Percentiles rank a stretch among this genome's conserved stretches.
phyloP scores from a whole-genome alignment of 2,113 vertebrate genomes.

The Spilogale gracilis region DNA sequence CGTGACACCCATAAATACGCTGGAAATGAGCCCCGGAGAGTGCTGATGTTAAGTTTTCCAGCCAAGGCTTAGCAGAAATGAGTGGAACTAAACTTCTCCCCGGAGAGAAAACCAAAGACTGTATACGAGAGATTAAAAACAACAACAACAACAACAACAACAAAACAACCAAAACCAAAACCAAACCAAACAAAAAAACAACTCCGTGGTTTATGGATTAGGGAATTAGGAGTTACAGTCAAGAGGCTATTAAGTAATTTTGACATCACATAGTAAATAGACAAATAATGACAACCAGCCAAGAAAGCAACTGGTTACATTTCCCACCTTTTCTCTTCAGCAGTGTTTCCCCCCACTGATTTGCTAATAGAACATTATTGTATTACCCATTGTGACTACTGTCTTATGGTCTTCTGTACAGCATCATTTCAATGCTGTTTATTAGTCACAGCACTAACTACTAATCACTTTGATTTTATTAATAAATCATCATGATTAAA shows the following conservation, averaged over 20 bases:
- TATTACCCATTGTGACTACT: background rate
- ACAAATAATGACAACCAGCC: background rate
- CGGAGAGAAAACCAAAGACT: background rate
- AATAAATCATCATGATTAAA: background rate
- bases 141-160: background rate
- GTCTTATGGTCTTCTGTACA: background rate
- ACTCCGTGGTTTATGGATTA: background rate
- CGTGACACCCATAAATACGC: background rate
- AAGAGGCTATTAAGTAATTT: background rate
- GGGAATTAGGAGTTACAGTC: background rate
- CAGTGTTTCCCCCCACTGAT: background rate
- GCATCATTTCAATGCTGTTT: background rate
- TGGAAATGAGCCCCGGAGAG: background rate
- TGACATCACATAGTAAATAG: background rate
- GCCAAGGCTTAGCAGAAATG: background rate
- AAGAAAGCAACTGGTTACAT: background rate
- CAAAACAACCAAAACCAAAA: too few relatives aligned
- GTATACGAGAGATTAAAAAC: background rate
- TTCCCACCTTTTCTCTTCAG: background rate
- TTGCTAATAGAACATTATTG: background rate
- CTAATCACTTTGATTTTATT: background rate
- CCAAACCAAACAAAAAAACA: background rate
- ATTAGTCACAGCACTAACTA: constrained; percentile 10
- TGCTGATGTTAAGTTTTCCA: accelerated
- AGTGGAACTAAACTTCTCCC: background rate